Percentiles rank a stretch among this genome's conserved stretches.
Conservation (phyloP, 2,888 invertebrate species). For the Drosophila neoperkinsi region DNA sequence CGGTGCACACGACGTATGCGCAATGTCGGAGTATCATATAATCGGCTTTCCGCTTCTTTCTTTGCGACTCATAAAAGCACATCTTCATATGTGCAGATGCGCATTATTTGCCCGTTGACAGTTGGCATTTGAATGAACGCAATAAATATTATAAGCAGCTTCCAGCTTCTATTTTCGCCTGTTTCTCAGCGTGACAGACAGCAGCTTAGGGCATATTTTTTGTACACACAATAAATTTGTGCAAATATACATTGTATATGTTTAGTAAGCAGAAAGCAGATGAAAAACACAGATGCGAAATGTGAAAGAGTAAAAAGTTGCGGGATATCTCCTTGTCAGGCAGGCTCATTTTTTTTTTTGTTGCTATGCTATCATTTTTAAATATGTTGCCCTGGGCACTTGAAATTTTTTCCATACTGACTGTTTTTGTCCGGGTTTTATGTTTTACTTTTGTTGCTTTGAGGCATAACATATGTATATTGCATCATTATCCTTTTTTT, state of each 20-base stretch:
- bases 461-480: conserved; percentile 55
- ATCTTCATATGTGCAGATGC: conserved; percentile 50
- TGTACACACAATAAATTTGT: neutral
- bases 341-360: neutral
- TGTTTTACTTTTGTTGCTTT: conserved; percentile 26
- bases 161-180: conserved; percentile 23
- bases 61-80: conserved; percentile 36
- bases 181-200: conserved; percentile 40
- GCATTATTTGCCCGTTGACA: conserved; percentile 68
- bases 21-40: conserved; percentile 43
- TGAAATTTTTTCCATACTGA: conserved; percentile 41
- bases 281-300: neutral
- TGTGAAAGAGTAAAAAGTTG: neutral
- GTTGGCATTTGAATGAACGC: conserved; percentile 72
- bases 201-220: conserved; percentile 51
- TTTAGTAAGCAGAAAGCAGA: neutral
- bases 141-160: conserved; percentile 76
- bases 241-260: neutral
- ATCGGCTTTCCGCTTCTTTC: conserved; percentile 52
- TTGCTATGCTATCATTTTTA: conserved; percentile 41
- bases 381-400: conserved; percentile 51
- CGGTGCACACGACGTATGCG: conserved; percentile 50
- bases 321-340: neutral
- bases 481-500: conserved; percentile 50
- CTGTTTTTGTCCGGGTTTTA: conserved; percentile 14